Percentiles rank a stretch among this genome's conserved stretches.
phyloP scores from a whole-genome alignment of 2,888 invertebrate species.

The Volucella zonaria region DNA sequence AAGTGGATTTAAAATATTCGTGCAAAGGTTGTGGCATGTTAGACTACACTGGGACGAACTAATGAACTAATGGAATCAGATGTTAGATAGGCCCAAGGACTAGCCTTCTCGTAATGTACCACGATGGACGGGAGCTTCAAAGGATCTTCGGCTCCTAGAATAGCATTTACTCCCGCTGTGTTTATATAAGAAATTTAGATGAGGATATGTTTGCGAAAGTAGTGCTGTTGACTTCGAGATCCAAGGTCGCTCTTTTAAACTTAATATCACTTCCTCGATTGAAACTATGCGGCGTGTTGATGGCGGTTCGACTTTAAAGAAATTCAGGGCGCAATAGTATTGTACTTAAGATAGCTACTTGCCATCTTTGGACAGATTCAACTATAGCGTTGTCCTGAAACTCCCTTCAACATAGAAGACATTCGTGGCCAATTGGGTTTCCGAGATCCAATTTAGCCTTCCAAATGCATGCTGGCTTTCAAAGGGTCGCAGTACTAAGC shows the following conservation, averaged over 20 bases:
- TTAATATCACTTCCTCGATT: slow-evolving; percentile 8
- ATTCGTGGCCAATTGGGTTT: slow-evolving; percentile 77
- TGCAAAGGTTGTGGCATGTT: too few species aligned
- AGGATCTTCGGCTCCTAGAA: too few species aligned
- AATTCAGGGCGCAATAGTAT: slow-evolving; percentile 5
- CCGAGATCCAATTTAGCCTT: slow-evolving; percentile 76
- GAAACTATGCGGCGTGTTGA: slow-evolving; percentile 16
- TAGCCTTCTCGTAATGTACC: too few species aligned
- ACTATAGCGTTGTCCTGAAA: slow-evolving; percentile 59
- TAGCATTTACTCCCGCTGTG: too few species aligned
- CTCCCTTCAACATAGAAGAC: slow-evolving; percentile 58
- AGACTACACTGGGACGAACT: too few species aligned
- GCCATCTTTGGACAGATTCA: slow-evolving; percentile 74
- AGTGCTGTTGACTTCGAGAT: slow-evolving; percentile 3
- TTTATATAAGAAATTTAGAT: too few species aligned
- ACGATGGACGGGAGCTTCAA: too few species aligned
- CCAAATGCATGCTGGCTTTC: slow-evolving; percentile 74
- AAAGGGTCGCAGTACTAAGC: slow-evolving; percentile 48
- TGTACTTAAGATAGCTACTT: background rate
- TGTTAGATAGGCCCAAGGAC: too few species aligned
- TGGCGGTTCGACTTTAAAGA: slow-evolving; percentile 3
- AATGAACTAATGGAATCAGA: too few species aligned
- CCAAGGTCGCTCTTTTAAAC: slow-evolving; percentile 20
- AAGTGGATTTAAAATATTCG: too few species aligned
- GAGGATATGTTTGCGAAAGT: too few species aligned